Conservation (phyloP, 2,113 vertebrate genomes). For the Forbesichthys papilliferus region DNA sequence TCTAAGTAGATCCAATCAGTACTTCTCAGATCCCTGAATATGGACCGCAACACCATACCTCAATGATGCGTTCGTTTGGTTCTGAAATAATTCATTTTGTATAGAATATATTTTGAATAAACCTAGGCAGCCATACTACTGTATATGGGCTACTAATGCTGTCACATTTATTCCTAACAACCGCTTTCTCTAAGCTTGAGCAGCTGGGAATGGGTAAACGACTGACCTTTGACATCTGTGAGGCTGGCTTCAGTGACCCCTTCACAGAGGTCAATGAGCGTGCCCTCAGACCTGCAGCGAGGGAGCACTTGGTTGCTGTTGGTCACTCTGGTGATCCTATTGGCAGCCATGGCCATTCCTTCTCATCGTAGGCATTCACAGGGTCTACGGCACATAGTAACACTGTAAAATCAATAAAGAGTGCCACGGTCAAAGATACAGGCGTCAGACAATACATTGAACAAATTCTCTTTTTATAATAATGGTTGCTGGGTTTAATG, state of each 20-base stretch:
- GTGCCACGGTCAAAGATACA: neutral
- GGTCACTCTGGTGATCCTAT: slow-evolving; percentile 89
- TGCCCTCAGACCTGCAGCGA: slow-evolving; percentile 93
- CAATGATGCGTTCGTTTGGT: too few species aligned
- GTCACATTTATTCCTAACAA: too few species aligned
- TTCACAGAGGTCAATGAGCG: slow-evolving; percentile 86
- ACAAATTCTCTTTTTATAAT: too few species aligned
- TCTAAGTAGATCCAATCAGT: too few species aligned
- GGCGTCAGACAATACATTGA: neutral
- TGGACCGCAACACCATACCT: too few species aligned
- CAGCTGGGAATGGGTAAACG: neutral
- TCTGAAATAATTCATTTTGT: too few species aligned
- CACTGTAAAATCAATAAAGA: neutral
- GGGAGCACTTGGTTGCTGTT: slow-evolving; percentile 86
- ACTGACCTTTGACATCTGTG: slow-evolving; percentile 89
- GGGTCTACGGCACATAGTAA: neutral
- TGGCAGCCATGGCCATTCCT: slow-evolving; percentile 84
- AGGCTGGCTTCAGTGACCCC: slow-evolving; percentile 80
- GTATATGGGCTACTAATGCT: too few species aligned
- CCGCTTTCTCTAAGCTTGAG: neutral
- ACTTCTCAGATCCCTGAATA: too few species aligned
- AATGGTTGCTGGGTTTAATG: too few species aligned
- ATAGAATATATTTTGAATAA: too few species aligned
- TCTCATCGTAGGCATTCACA: slow-evolving; percentile 24
- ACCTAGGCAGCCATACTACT: too few species aligned